A percentile compares a stretch with the other conserved stretches of the same genome.
Conservation (phyloP, 2,888 invertebrate genomes). For the Drosophila mettleri region DNA sequence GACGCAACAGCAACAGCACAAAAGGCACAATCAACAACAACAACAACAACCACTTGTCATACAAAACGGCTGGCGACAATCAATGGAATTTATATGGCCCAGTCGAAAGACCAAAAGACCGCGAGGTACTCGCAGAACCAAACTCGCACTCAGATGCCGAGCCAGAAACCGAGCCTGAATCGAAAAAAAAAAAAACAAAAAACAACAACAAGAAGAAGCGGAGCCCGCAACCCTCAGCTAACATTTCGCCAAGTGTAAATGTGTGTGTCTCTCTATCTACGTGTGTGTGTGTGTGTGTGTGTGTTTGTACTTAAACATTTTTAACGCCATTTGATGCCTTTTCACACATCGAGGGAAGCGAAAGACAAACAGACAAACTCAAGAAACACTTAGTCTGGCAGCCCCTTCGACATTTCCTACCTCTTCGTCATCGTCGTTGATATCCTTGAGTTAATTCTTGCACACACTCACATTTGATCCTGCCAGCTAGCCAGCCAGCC, state of each 20-base stretch:
- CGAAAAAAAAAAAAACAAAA: conserved; percentile 13
- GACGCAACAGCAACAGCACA: conserved; percentile 49
- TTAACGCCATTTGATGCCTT: conserved; percentile 81
- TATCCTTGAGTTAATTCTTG: conserved; percentile 49
- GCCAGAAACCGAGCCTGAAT: conserved; percentile 35
- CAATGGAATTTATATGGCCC: conserved; percentile 75
- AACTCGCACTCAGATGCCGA: conserved; percentile 20
- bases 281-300: conserved; percentile 27
- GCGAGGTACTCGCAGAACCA: conserved; percentile 13
- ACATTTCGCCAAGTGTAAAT: conserved; percentile 15
- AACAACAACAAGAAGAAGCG: neutral
- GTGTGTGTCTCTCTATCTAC: no score
- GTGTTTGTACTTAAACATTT: conserved; percentile 71
- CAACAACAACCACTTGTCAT: conserved; percentile 64
- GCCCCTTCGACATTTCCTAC: conserved; percentile 30
- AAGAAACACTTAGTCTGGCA: conserved; percentile 73
- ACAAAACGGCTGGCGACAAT: conserved; percentile 77
- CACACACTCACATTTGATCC: conserved; percentile 55
- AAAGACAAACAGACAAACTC: conserved; percentile 70
- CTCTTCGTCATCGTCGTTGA: conserved; percentile 24
- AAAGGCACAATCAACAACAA: conserved; percentile 43
- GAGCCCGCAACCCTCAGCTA: conserved; percentile 20
- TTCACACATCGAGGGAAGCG: conserved; percentile 72
- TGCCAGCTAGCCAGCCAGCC: conserved; percentile 55
- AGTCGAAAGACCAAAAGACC: conserved; percentile 7